Base-by-base conservation (phyloP, 2,113 vertebrate species). In the Ochotona princeps region DNA sequence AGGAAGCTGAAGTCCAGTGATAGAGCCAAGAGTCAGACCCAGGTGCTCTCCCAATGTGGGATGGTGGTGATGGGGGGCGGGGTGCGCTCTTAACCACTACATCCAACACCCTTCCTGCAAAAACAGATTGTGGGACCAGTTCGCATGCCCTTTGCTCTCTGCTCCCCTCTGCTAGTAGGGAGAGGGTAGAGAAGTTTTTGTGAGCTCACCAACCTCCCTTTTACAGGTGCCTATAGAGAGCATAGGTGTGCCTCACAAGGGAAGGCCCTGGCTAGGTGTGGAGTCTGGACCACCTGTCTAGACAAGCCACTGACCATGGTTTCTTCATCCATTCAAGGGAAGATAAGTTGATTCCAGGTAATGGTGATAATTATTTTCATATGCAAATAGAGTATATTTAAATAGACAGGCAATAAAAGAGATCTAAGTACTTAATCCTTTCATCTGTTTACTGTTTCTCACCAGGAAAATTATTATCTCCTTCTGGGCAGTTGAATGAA, bases 171-270 rank as follows among this genome's bases (percentile, higher is more conserved):
- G 30, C 49, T 26, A 60, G 26, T 28, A 17, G 6, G 66, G 30
- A 47, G 15, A 51, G 26, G 21, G 21, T 17, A 81, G 82, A 21
- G 89, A 32, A 86, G 21, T 15, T 32, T 67, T 44, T 13, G 20
- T 7, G 72, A 85, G 28, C 38, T 26, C 23, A 4, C 14, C 2
- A 30, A 18, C 15, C 35, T 73, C 76, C 47, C 7, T 23, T 1
- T 8, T 51, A 63, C 26, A 7, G 0, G 1, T 4, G 1, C 25
- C 61, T 15, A 47, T 38, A 6, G 1, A 4, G 30, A 54, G 15
- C 20, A 49, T 61, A 7, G 0, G 14, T 0, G 18, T 28, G 20
- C 60, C 90, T 54, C 35, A 0, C 38, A n/a, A 89, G 4, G 11
- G 35, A 54, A 60, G 35, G 5, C 11, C 26, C n/a, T 44, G 54